Evolutionary conservation across 23 tunicate species (phyloP).

Genomic region (Styela plicata): DNA sequence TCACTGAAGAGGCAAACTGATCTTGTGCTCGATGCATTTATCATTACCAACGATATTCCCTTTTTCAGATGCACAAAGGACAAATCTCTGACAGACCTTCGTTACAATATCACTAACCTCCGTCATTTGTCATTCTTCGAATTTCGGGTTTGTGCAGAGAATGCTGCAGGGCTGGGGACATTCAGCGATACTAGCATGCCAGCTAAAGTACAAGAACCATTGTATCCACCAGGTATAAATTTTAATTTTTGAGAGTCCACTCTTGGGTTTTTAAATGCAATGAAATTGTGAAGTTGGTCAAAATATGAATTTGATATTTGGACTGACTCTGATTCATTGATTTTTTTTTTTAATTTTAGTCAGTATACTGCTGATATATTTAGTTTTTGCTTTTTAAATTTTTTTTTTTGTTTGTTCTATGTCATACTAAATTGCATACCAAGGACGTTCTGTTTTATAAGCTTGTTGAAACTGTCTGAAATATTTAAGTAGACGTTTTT

Average conservation of each 20-base stretch:
- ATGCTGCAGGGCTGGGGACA: slow-evolving; percentile 73
- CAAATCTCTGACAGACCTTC: slow-evolving; percentile 59
- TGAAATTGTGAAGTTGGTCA: too few relatives aligned
- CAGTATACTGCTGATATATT: too few relatives aligned
- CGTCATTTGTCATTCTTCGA: slow-evolving; percentile 43
- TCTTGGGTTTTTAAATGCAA: background rate
- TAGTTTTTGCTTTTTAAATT: too few relatives aligned
- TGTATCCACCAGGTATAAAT: slow-evolving; percentile 55
- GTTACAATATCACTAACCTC: slow-evolving; percentile 51
- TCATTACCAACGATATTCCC: too few relatives aligned
- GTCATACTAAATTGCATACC: too few relatives aligned
- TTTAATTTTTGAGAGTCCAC: background rate
- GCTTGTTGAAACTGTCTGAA: too few relatives aligned
- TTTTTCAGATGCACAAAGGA: slow-evolving; percentile 48
- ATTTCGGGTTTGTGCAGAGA: slow-evolving; percentile 92
- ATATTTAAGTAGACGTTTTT: background rate
- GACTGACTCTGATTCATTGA: too few relatives aligned
- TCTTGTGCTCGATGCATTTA: too few relatives aligned
- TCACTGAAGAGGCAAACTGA: too few relatives aligned
- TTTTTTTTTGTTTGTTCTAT: too few relatives aligned
- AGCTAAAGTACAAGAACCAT: slow-evolving; percentile 84
- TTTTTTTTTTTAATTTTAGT: background rate
- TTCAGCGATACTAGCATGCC: slow-evolving; percentile 65
- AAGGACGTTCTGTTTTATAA: too few relatives aligned
- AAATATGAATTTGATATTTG: too few relatives aligned